These are phyloP conservation scores for Callithrix jacchus DNA, from an alignment of 2,113 vertebrate genomes.

Conservation along the genomic window DNA sequence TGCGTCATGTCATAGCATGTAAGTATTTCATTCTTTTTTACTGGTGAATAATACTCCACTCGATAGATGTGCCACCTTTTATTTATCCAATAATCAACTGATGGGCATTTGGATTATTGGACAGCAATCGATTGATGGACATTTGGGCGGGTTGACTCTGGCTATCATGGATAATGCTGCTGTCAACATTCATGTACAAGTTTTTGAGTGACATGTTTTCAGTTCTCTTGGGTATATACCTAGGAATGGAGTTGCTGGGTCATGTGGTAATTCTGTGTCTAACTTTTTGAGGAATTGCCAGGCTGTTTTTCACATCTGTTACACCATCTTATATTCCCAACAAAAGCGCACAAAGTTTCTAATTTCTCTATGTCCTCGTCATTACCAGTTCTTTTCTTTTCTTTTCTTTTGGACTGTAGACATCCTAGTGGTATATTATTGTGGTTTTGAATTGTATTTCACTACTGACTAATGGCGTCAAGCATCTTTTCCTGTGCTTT, in stretches of 20 bases:
- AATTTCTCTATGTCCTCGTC: background rate
- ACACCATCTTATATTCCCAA: background rate
- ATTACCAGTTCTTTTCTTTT: background rate
- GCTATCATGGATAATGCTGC: background rate
- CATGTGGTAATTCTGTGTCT: background rate
- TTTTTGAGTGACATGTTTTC: background rate
- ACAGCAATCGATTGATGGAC: background rate
- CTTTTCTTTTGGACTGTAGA: background rate
- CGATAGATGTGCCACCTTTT: background rate
- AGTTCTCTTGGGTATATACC: background rate
- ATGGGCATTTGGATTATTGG: background rate
- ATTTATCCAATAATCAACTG: background rate
- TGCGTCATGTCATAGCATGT: background rate
- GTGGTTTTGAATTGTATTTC: constrained; percentile 3
- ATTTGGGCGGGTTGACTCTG: background rate
- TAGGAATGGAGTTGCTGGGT: background rate
- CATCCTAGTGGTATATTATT: background rate
- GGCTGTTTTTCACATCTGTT: background rate
- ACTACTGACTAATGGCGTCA: background rate
- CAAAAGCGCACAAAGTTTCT: background rate
- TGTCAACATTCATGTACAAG: background rate
- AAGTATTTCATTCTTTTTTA: background rate
- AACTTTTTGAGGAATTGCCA: background rate
- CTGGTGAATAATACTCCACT: background rate
- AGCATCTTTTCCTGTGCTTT: background rate